phyloP scores from a whole-genome alignment of 2,797 vertebrate genomes.

The Denticeps clupeoides region DNA sequence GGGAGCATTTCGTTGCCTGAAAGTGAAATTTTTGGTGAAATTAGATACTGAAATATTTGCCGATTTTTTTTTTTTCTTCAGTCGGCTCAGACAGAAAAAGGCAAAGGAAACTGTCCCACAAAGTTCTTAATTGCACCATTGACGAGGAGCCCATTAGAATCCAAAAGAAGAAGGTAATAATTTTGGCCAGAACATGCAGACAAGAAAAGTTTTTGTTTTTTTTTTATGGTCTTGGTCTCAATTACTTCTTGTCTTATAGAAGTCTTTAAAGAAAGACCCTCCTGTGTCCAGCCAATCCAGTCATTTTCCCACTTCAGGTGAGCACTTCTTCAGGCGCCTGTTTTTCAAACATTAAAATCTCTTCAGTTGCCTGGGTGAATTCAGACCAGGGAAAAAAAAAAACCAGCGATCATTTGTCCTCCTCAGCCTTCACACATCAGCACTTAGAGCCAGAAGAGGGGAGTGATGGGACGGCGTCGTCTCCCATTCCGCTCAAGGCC shows the following conservation, averaged over 20 bases:
- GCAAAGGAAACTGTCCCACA: conserved; percentile 78
- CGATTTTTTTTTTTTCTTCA: conserved; percentile 11
- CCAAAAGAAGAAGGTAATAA: conserved; percentile 68
- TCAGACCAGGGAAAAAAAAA: no score
- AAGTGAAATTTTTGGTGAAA: background rate
- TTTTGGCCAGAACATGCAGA: background rate
- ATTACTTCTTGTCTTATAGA: conserved; percentile 3
- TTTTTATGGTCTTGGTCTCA: background rate
- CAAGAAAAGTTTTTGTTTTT: background rate
- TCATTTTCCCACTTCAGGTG: conserved; percentile 11
- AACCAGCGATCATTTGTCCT: no score
- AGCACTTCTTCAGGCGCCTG: background rate
- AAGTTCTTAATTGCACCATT: conserved; percentile 74
- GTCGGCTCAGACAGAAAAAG: conserved; percentile 73
- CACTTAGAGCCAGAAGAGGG: no score
- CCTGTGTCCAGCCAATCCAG: conserved; percentile 23
- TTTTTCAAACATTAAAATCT: no score
- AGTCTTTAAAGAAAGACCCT: conserved; percentile 35
- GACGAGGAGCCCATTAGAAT: conserved; percentile 74
- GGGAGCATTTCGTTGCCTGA: background rate
- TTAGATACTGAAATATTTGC: no score
- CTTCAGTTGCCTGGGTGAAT: no score
- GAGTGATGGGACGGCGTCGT: conserved; percentile 1
- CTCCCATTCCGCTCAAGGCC: conserved; percentile 15
- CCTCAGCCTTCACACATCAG: conserved; percentile 12